A percentile compares a stretch with the other conserved stretches of the same genome.
phyloP scores from a whole-genome alignment of 2,797 vertebrate species.

The Prionace glauca region DNA sequence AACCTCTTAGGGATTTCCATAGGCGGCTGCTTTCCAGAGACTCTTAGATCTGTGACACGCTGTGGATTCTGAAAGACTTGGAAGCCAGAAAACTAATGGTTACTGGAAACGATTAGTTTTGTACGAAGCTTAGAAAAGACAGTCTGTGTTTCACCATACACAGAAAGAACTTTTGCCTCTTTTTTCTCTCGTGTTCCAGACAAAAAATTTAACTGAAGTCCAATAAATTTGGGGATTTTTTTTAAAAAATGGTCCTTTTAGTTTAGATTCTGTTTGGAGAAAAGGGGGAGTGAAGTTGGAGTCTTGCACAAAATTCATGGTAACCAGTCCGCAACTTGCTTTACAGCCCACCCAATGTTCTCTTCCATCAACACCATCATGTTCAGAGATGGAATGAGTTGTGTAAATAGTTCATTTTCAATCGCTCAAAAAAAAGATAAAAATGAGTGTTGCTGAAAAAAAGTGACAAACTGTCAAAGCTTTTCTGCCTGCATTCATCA shows the following conservation, averaged over 20 bases:
- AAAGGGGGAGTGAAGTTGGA: not conserved
- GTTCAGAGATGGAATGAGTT: not conserved
- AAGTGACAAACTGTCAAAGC: no score
- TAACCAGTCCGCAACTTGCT: not conserved
- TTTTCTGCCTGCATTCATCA: no score
- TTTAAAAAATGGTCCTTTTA: not conserved
- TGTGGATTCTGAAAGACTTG: not conserved
- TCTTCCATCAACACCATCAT: not conserved
- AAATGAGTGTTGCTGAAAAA: no score
- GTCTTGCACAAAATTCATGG: not conserved
- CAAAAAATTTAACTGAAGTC: not conserved
- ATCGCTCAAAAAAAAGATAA: not conserved
- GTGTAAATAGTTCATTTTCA: not conserved
- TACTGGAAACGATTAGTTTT: slow-evolving; percentile 27
- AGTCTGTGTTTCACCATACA: not conserved
- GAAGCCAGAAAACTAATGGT: slow-evolving; percentile 7
- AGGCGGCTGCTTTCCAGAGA: not conserved
- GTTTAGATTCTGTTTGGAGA: not conserved
- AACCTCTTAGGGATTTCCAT: slow-evolving; percentile 24
- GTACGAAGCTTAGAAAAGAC: slow-evolving; percentile 13
- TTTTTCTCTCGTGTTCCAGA: not conserved
- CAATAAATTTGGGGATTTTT: not conserved
- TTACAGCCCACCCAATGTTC: not conserved
- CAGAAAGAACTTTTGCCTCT: not conserved
- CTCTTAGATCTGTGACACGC: slow-evolving; percentile 12